Percentiles rank a stretch among this genome's conserved stretches.
Conservation (phyloP, 1,140 invertebrate genomes). For the Lepidurus packardi region DNA sequence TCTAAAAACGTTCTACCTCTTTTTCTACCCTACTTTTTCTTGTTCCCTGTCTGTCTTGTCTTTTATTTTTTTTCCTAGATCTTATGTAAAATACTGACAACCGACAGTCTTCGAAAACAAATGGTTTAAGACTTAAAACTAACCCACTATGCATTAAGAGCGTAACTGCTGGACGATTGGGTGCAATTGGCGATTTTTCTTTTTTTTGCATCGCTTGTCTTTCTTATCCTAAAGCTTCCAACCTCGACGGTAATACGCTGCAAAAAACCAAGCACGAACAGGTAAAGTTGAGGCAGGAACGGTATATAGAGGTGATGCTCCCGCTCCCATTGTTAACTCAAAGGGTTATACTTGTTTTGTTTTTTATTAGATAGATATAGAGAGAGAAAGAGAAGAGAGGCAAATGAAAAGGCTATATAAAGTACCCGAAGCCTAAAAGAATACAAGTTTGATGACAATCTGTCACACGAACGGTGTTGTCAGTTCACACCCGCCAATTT, state of each 20-base stretch:
- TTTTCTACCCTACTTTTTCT: neutral
- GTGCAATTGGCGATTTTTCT: neutral
- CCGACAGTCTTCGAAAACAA: neutral
- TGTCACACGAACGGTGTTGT: slow-evolving; percentile 21
- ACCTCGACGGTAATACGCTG: too few relatives aligned
- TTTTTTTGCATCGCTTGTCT: too few relatives aligned
- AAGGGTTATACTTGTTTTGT: too few relatives aligned
- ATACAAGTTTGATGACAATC: slow-evolving; percentile 11
- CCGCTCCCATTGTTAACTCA: too few relatives aligned
- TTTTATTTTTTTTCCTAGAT: neutral
- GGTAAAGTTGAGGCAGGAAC: too few relatives aligned
- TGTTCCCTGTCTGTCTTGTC: neutral
- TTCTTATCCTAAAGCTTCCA: too few relatives aligned
- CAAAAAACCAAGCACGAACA: too few relatives aligned
- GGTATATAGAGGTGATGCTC: too few relatives aligned
- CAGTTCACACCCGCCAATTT: slow-evolving; percentile 21
- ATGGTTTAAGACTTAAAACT: neutral
- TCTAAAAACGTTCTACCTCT: neutral
- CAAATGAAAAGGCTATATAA: neutral
- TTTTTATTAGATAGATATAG: neutral
- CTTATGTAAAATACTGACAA: neutral
- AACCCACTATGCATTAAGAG: neutral
- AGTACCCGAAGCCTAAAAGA: neutral
- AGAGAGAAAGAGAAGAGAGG: neutral
- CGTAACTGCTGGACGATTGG: neutral